Base-by-base conservation (phyloP, 2,113 vertebrate species). In the Antechinus flavipes region DNA sequence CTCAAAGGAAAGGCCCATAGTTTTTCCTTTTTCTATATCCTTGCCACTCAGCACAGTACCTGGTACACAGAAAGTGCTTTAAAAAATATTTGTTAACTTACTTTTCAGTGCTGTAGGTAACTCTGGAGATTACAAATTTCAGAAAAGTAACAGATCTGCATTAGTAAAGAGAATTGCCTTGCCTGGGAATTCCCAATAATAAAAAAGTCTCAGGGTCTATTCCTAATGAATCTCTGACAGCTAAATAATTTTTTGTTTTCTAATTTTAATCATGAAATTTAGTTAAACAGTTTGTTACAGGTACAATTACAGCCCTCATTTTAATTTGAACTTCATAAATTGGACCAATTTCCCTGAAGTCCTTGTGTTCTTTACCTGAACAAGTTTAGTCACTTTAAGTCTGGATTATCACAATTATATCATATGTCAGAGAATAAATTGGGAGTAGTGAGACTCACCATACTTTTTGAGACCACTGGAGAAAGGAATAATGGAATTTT, bases 351-450 rank as follows among this genome's bases (percentile, higher is more conserved):
- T 42, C 68, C 19, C 22, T 84, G n/a, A 84, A 84, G 68, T 84
- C 7, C 30, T 19, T 1, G 8, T 42, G 26, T 90, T 42, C 5
- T 50, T 24, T 3, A 23, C n/a, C 42, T 2, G 23, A 49, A 90
- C 52, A 22, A 0, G 61, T 53, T 6, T 10, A 68, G n/a, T 24
- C 0, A 22, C 46, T 5, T 0, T 22, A 5, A 47, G 9, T 68
- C 22, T 68, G 16, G 68, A 42, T 84, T 42, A 42, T 84, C n/a
- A 47, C 2, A 25, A 11, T 10, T n/a, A 27, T 42, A 2, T 84
- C 49, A 25, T 8, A 30, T 10, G 0, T 27, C 19, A 10, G 46
- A 2, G 46, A 35, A 16, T 23, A n/a, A 25, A 25, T 8, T 3
- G 89, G 16, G 50, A 68, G 84, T 0, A 23, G 8, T 46, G 58